Evolutionary conservation across 2,113 vertebrate species (phyloP).

Genomic region (Panthera leo): DNA sequence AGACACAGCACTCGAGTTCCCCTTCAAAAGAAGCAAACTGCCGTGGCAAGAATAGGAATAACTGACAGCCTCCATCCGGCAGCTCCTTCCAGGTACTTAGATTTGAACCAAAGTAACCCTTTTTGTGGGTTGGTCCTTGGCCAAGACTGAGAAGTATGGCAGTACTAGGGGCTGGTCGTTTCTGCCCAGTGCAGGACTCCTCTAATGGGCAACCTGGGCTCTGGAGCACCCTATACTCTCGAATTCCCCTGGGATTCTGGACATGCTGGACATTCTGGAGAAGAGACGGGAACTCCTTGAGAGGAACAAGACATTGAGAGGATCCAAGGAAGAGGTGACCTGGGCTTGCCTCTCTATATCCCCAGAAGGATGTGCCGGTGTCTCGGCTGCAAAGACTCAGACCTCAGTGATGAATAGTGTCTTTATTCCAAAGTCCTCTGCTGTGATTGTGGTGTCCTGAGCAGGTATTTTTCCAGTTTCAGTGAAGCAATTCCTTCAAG

Average conservation of each 20-base stretch:
- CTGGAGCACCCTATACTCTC: accelerated
- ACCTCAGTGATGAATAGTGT: background rate
- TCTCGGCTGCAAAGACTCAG: background rate
- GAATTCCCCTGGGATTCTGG: too few relatives aligned
- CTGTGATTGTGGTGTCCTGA: background rate
- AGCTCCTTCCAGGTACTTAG: background rate
- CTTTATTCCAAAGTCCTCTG: background rate
- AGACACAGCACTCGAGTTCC: background rate
- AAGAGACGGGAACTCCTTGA: background rate
- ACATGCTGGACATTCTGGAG: background rate
- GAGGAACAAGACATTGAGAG: background rate
- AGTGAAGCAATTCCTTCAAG: background rate
- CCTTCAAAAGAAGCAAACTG: background rate
- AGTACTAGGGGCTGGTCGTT: background rate
- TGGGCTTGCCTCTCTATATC: background rate
- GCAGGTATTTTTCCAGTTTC: background rate
- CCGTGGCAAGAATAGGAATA: background rate
- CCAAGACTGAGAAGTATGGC: background rate
- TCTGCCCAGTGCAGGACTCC: background rate
- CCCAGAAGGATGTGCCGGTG: background rate
- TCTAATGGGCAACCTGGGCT: too few relatives aligned
- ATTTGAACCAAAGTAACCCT: background rate
- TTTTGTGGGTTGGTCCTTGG: background rate
- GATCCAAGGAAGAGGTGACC: too few relatives aligned
- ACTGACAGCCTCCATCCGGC: background rate